phyloP scores from a whole-genome alignment of 2,888 invertebrate genomes.

The Eilema caniola region DNA sequence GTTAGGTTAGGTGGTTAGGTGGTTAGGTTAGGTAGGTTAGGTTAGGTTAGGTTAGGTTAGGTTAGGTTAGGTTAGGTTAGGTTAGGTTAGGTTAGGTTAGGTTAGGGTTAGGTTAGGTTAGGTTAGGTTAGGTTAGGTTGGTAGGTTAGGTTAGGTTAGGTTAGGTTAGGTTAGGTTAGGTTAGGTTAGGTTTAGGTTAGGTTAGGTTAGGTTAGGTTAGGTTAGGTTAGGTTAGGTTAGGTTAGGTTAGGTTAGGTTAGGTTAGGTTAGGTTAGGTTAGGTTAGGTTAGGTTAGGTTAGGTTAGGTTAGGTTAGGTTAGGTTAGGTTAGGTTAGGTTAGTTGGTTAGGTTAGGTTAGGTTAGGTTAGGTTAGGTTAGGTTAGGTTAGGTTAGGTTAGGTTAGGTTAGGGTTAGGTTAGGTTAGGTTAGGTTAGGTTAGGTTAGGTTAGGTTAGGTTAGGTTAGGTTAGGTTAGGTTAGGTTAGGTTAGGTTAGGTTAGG shows the following conservation, averaged over 20 bases:
- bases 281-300: constrained; percentile 25
- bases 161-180: constrained; percentile 30
- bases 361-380: constrained; percentile 44
- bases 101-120: constrained; percentile 29
- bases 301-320: constrained; percentile 43
- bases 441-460: constrained; percentile 28
- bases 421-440: constrained; percentile 42
- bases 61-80: constrained; percentile 26
- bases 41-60: constrained; percentile 12
- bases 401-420: constrained; percentile 42
- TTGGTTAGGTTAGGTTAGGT: too few relatives aligned
- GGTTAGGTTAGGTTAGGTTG: too few relatives aligned
- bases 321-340: constrained; percentile 43
- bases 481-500: constrained; percentile 52
- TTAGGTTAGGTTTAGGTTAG: constrained; percentile 30
- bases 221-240: constrained; percentile 28
- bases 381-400: constrained; percentile 32
- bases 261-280: constrained; percentile 20
- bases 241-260: constrained; percentile 26
- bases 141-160: constrained; percentile 27
- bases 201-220: constrained; percentile 29
- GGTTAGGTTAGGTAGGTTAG: constrained; percentile 18
- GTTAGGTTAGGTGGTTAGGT: constrained; percentile 18
- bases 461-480: constrained; percentile 25
- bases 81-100: constrained; percentile 26